Evolutionary conservation across 2,113 vertebrate species (phyloP), one percentile per base, ranked within the genome.

Genomic region (Etheostoma spectabile): DNA sequence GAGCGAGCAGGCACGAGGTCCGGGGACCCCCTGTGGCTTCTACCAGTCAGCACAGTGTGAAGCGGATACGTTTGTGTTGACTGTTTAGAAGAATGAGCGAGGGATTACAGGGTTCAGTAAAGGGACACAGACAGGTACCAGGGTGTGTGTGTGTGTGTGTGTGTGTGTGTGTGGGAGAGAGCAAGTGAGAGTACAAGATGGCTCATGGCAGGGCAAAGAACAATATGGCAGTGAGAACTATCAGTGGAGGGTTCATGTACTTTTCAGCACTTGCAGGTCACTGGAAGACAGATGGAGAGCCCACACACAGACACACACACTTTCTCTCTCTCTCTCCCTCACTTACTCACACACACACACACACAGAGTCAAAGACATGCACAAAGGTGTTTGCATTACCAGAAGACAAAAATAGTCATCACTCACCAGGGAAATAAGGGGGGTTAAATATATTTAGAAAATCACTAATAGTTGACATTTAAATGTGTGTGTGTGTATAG

Each of bases 11-110:
- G 55, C 74, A 57, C n/a, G 62, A 83, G 83, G 81, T 89, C 74
- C 76, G 10, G 16, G 64, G n/a, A 52, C 64, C 78, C 70, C 83
- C 80, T 83, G 72, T 65, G 76, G 80, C 74, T 86, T 80, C 85
- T 24, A 87, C 69, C 74, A 79, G 73, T 27, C 57, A 14, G 38
- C 66, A 57, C 71, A 76, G 79, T 81, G 53, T 64, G 67, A 53
- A 22, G 21, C 66, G 51, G 77, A 73, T 52, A 63, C 13, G 42
- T 80, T 68, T 81, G 72, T 70, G 62, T 59, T 79, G 73, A 38
- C 19, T 57, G 24, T 79, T 70, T 42, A 52, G 56, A 80, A 62
- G 46, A 53, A 77, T 75, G 8, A 63, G 21, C 67, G 49, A 30
- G 78, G 80, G 72, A 78, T 82, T 79, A 52, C 61, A 73, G 70